phyloP scores from a whole-genome alignment of 2,113 vertebrate genomes.

The Lampris incognitus region DNA sequence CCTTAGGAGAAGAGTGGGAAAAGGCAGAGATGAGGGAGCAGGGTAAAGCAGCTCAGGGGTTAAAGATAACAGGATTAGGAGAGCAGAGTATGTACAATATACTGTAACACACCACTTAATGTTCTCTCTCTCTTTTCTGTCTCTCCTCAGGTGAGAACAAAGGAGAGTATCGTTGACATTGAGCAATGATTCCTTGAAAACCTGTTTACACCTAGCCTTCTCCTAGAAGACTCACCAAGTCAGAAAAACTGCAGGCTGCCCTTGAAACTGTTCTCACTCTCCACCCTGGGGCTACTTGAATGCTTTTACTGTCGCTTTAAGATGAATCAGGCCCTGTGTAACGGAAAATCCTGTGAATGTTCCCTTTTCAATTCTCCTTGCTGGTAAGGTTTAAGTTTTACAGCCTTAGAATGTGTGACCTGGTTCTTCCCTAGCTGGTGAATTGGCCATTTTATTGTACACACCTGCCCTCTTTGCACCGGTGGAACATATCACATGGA shows the following conservation, averaged over 20 bases:
- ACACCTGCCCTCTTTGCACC: too few relatives aligned
- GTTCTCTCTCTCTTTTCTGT: conserved; percentile 37
- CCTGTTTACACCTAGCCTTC: not conserved
- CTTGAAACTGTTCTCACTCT: conserved; percentile 15
- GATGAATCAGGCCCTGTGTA: conserved; percentile 17
- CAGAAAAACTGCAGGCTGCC: conserved; percentile 12
- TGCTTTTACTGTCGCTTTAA: not conserved
- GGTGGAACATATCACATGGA: conserved; percentile 19
- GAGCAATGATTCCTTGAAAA: conserved; percentile 4
- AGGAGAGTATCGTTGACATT: conserved; percentile 5
- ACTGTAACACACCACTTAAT: conserved; percentile 63
- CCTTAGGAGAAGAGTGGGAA: conserved; percentile 59
- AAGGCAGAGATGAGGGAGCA: conserved; percentile 61
- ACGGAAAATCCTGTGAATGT: not conserved
- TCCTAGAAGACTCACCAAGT: conserved; percentile 19
- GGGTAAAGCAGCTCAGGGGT: conserved; percentile 56
- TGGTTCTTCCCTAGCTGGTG: conserved; percentile 12
- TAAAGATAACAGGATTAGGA: conserved; percentile 69
- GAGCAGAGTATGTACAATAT: conserved; percentile 51
- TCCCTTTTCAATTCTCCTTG: not conserved
- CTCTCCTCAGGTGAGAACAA: conserved; percentile 43
- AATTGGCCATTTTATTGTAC: conserved; percentile 9
- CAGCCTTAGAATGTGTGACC: not conserved
- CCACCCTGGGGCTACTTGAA: conserved; percentile 9
- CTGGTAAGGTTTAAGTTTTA: not conserved